phyloP scores from a whole-genome alignment of 2,888 invertebrate species.

The Lasioglossum zephyrum region DNA sequence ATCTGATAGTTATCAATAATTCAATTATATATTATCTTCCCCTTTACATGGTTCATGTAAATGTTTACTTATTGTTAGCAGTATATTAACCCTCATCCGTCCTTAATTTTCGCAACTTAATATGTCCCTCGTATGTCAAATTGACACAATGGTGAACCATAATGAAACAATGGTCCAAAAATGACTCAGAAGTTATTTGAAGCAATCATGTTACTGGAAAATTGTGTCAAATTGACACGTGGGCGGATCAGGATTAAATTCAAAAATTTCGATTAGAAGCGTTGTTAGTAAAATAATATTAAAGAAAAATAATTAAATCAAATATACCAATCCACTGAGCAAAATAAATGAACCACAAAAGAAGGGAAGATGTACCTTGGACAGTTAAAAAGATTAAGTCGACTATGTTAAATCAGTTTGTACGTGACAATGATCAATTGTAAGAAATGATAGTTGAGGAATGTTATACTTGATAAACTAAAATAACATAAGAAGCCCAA shows the following conservation, averaged over 20 bases:
- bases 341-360: conserved; percentile 73
- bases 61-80: conserved; percentile 19
- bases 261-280: conserved; percentile 12
- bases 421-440: background rate
- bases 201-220: background rate
- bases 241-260: conserved; percentile 15
- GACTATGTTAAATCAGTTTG: background rate
- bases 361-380: conserved; percentile 71
- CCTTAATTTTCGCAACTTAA: background rate
- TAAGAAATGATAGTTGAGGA: background rate
- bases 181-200: no score
- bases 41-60: conserved; percentile 75
- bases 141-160: no score
- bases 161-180: no score
- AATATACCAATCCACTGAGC: conserved; percentile 1
- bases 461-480: background rate
- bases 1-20: conserved; percentile 78
- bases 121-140: no score
- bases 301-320: conserved; percentile 16
- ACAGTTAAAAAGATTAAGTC: conserved; percentile 32
- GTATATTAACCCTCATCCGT: background rate
- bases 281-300: conserved; percentile 53
- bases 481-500: background rate
- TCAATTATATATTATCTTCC: conserved; percentile 74
- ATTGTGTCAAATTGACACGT: background rate